A percentile compares a stretch with the other conserved stretches of the same genome.
Evolutionary conservation across 2,797 vertebrate species (phyloP).

Genomic region (Chelon auratus): DNA sequence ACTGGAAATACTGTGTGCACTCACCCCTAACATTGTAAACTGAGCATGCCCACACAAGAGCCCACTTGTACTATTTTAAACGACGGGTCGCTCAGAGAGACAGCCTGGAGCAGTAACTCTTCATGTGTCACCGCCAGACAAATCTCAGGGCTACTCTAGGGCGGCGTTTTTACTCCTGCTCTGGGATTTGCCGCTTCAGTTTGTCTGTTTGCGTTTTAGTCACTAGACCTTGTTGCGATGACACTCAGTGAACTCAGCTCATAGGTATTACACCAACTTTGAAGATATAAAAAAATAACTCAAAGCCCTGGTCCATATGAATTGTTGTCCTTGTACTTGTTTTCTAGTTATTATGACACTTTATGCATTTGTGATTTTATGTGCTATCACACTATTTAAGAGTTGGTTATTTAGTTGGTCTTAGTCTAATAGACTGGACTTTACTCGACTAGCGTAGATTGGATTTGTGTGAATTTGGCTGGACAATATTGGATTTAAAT

Average conservation of each 20-base stretch:
- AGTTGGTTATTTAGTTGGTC: background rate
- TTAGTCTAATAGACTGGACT: background rate
- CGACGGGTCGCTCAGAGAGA: background rate
- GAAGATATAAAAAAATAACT: background rate
- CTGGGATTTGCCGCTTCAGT: constrained; percentile 14
- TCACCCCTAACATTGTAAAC: background rate
- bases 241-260: constrained; percentile 1
- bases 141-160: constrained; percentile 17
- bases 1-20: constrained; percentile 24
- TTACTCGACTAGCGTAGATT: background rate
- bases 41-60: background rate
- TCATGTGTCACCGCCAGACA: background rate
- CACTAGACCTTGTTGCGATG: background rate
- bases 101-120: background rate
- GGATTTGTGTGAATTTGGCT: background rate
- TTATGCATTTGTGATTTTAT: background rate
- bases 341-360: background rate
- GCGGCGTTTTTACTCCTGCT: constrained; percentile 8
- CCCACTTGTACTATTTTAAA: constrained; percentile 19
- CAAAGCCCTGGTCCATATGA: background rate
- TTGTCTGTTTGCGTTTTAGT: constrained; percentile 17
- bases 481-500: background rate
- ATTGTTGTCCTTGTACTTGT: background rate
- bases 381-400: background rate
- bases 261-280: background rate